These are phyloP conservation scores for Xestia c-nigrum DNA, from an alignment of 2,888 invertebrate genomes.

Conservation along the genomic window DNA sequence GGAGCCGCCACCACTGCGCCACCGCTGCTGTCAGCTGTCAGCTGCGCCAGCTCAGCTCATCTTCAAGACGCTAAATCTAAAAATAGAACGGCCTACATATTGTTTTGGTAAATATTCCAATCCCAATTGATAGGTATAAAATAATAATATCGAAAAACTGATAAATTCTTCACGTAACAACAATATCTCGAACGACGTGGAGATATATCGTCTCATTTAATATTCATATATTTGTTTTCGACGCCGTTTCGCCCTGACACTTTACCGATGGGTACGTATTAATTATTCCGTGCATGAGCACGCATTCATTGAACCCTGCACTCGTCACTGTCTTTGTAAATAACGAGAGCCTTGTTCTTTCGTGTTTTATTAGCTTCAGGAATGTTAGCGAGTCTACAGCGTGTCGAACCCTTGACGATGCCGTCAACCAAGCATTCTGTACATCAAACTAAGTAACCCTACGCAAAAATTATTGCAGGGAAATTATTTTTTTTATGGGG, in stretches of 20 bases:
- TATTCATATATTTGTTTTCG: constrained; percentile 88
- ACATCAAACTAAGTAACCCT: too few relatives aligned
- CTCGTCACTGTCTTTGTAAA: constrained; percentile 65
- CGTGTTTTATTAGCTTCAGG: constrained; percentile 15
- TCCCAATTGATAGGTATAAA: constrained; percentile 15
- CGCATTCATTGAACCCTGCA: constrained; percentile 77
- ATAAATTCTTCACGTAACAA: constrained; percentile 65
- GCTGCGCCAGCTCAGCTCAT: too few relatives aligned
- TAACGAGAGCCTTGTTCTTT: constrained; percentile 61
- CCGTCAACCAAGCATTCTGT: too few relatives aligned
- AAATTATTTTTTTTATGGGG: too few relatives aligned
- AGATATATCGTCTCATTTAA: constrained; percentile 80
- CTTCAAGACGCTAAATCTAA: background rate
- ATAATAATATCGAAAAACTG: constrained; percentile 36
- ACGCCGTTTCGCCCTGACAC: constrained; percentile 80
- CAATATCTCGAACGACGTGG: constrained; percentile 70
- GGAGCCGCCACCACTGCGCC: too few relatives aligned
- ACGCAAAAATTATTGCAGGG: too few relatives aligned
- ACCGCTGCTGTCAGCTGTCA: too few relatives aligned
- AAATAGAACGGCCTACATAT: constrained; percentile 12
- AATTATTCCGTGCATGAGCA: constrained; percentile 82
- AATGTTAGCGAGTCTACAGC: background rate
- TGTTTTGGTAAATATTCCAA: constrained; percentile 2
- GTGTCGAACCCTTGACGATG: too few relatives aligned
- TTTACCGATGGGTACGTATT: constrained; percentile 83